These are phyloP conservation scores for Vidua macroura DNA, from an alignment of 2,113 vertebrate species.

Conservation along the genomic window DNA sequence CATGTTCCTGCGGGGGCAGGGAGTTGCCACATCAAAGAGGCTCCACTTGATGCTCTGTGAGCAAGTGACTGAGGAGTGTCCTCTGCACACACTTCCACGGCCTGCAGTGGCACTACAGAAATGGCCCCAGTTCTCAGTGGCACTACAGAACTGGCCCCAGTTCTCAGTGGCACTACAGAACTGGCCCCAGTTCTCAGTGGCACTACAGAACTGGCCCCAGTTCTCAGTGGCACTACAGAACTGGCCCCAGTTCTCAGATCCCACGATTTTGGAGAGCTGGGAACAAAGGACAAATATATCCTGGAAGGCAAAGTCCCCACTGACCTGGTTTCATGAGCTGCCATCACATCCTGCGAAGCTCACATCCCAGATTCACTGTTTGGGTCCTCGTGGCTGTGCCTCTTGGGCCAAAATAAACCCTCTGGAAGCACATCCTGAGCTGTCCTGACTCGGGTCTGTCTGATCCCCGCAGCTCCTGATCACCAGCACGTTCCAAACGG, in stretches of 20 bases:
- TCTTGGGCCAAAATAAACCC: neutral
- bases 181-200: neutral
- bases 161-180: neutral
- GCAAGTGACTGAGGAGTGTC: neutral
- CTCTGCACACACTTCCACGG: accelerated
- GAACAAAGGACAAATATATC: neutral
- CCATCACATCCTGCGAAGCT: neutral
- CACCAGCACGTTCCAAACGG: slow-evolving; percentile 86
- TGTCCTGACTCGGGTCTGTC: neutral
- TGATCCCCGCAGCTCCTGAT: slow-evolving; percentile 76
- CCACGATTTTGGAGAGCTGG: neutral
- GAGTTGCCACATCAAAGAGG: neutral
- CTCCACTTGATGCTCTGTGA: neutral
- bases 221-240: neutral
- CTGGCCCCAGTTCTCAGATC: neutral
- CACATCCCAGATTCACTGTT: neutral
- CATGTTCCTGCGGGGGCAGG: neutral
- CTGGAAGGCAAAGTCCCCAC: neutral
- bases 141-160: neutral
- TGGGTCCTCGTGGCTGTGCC: neutral
- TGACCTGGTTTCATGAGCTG: neutral
- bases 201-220: too few species aligned
- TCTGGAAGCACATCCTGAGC: neutral
- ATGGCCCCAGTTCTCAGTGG: neutral
- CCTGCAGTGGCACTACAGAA: neutral